A percentile compares a stretch with the other conserved stretches of the same genome.
Evolutionary conservation across 2,888 invertebrate genomes (phyloP).

Genomic region (Nomada goodeniana): DNA sequence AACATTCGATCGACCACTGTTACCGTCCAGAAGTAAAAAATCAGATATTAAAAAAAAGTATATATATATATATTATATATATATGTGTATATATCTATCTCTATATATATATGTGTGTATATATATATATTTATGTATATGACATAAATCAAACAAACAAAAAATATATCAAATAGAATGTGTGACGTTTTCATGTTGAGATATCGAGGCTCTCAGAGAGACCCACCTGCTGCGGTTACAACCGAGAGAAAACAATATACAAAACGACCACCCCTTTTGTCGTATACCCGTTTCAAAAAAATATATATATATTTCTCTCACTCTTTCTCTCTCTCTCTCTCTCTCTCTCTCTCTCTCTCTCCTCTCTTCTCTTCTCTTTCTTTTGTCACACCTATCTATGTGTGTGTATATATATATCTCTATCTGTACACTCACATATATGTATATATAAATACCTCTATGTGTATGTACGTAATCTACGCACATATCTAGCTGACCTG

Average conservation of each 20-base stretch:
- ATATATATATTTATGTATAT: constrained; percentile 18
- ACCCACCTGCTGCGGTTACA: constrained; percentile 38
- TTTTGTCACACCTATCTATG: constrained; percentile 38
- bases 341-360: no score
- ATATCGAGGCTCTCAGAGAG: constrained; percentile 55
- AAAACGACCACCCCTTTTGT: constrained; percentile 53
- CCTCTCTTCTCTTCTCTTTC: constrained; percentile 11
- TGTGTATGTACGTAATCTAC: constrained; percentile 46
- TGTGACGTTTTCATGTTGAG: constrained; percentile 52
- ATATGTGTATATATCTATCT: no score
- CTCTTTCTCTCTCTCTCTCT: background rate
- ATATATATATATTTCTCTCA: constrained; percentile 36
- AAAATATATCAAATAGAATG: constrained; percentile 40
- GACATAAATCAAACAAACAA: constrained; percentile 28
- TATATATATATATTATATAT: background rate
- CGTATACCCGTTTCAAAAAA: constrained; percentile 37
- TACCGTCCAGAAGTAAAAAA: constrained; percentile 57
- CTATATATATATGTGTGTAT: no score
- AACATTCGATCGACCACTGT: constrained; percentile 83
- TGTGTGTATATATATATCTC: constrained; percentile 40
- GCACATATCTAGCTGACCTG: constrained; percentile 71
- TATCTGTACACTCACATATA: constrained; percentile 42
- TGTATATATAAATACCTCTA: constrained; percentile 21
- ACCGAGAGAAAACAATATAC: constrained; percentile 52
- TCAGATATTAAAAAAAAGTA: constrained; percentile 22